These are phyloP conservation scores for Thomomys bottae DNA, from an alignment of 2,113 vertebrate genomes.

Conservation along the genomic window DNA sequence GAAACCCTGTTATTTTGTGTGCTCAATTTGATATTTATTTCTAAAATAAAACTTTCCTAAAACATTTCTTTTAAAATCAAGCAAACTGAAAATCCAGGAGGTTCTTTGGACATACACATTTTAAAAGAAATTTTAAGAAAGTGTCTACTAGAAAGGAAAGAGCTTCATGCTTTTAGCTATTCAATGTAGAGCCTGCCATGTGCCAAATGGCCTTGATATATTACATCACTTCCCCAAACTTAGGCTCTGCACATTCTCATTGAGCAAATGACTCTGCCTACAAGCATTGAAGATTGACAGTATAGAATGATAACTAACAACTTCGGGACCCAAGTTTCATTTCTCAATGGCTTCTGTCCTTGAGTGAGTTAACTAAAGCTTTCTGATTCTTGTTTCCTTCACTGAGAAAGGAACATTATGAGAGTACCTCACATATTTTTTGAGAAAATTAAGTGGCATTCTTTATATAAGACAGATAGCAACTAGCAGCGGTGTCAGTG, in stretches of 20 bases:
- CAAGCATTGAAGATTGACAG: not conserved
- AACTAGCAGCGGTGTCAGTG: not conserved
- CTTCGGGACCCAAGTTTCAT: not conserved
- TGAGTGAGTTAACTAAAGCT: not conserved
- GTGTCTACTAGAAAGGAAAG: not conserved
- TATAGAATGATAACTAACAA: not conserved
- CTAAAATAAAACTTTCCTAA: slow-evolving; percentile 54
- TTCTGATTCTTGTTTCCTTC: slow-evolving; percentile 7
- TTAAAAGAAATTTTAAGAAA: not conserved
- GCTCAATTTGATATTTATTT: slow-evolving; percentile 37
- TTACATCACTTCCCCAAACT: not conserved
- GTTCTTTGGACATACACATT: not conserved
- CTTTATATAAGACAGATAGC: too few relatives aligned
- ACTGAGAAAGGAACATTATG: not conserved
- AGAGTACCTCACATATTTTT: not conserved
- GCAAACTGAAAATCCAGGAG: slow-evolving; percentile 44
- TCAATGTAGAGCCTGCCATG: not conserved
- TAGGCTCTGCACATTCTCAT: slow-evolving; percentile 1
- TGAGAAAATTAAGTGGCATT: not conserved
- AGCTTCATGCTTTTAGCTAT: not conserved
- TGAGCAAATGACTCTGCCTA: not conserved
- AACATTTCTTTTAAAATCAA: slow-evolving; percentile 34
- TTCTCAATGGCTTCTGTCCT: not conserved
- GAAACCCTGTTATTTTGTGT: slow-evolving; percentile 41
- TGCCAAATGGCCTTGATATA: not conserved